Base-by-base conservation (phyloP, 2,113 vertebrate species). In the Danionella cerebrum region DNA sequence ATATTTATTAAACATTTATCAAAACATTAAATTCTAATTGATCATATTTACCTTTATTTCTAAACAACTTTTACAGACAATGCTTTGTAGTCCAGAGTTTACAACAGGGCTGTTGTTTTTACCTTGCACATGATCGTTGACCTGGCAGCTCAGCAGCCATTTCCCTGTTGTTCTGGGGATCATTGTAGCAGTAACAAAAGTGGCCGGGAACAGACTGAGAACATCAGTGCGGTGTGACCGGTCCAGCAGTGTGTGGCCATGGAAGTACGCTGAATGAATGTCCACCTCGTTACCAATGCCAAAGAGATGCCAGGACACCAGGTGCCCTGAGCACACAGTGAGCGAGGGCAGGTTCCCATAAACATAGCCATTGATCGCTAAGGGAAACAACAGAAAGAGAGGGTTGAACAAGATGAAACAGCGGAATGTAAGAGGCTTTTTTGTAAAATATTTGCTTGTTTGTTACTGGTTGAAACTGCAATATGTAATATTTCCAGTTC, bases 251-350 rank as follows among this genome's bases (percentile, higher is more conserved):
- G 94, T 96, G 74, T 98, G 93, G 9, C 93, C 96, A 0, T 95
- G 90, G 80, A 98, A 98, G 53, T 92, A 93, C 0, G 88, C 94
- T 0, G 93, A 90, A 19, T 98, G 95, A 72, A 98, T 85, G 25
- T 98, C 96, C 27, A 91, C 89, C 82, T 98, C 95, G 1, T 88
- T 94, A 2, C 96, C 96, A 85, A 98, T 96, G 39, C 94, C 93
- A 69, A 96, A 90, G 65, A 98, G 79, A 79, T 98, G 93, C 95
- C 93, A 98, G 70, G 93, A 90, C 53, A 94, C 86, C 0, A 69
- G 53, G 4, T 80, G 81, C 18, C 87, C 77, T 31, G 86, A 78
- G 53, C 95, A 98, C 78, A 96, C 78, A 57, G 89, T 53, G 38
- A 95, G 68, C 42, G 76, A 84, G 0, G 93, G 95, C 8, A 98